These are phyloP conservation scores for Plutella xylostella DNA, from an alignment of 2,888 invertebrate genomes.

Conservation along the genomic window DNA sequence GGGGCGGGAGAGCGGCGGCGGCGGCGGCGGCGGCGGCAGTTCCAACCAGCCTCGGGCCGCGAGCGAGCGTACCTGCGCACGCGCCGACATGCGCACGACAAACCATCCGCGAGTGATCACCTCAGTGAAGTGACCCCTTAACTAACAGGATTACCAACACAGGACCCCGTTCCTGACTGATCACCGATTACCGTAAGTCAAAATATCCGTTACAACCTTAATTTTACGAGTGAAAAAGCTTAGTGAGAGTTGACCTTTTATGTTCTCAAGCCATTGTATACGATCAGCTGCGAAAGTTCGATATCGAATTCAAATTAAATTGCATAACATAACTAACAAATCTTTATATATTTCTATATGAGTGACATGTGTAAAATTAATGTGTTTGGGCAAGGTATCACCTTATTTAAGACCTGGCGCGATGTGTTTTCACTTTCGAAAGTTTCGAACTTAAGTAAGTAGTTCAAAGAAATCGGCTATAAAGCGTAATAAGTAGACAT, in stretches of 20 bases:
- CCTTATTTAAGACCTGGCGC: neutral
- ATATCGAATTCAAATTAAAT: slow-evolving; percentile 19
- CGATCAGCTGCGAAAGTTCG: slow-evolving; percentile 56
- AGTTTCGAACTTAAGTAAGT: slow-evolving; percentile 32
- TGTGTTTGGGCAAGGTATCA: neutral
- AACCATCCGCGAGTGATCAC: slow-evolving; percentile 41
- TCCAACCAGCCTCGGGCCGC: slow-evolving; percentile 46
- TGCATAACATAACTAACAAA: slow-evolving; percentile 9
- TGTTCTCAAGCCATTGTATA: slow-evolving; percentile 25
- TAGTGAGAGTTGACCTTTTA: slow-evolving; percentile 25
- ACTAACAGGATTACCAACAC: slow-evolving; percentile 2
- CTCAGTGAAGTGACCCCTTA: slow-evolving; percentile 5
- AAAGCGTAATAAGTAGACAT: slow-evolving; percentile 15
- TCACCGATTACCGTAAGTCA: neutral
- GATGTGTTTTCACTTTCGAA: slow-evolving; percentile 39
- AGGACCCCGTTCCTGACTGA: neutral
- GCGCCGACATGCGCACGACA: slow-evolving; percentile 44
- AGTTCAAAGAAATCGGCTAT: slow-evolving; percentile 14
- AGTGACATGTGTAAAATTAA: neutral
- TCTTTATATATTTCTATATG: no score
- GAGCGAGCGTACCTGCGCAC: slow-evolving; percentile 32
- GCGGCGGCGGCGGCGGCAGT: slow-evolving; percentile 28
- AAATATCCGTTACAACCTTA: neutral
- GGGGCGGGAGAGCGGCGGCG: slow-evolving; percentile 18
- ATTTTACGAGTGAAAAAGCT: neutral